A percentile compares a stretch with the other conserved stretches of the same genome.
Evolutionary conservation across 2,797 vertebrate species (phyloP).

Genomic region (Crocidura indochinensis): DNA sequence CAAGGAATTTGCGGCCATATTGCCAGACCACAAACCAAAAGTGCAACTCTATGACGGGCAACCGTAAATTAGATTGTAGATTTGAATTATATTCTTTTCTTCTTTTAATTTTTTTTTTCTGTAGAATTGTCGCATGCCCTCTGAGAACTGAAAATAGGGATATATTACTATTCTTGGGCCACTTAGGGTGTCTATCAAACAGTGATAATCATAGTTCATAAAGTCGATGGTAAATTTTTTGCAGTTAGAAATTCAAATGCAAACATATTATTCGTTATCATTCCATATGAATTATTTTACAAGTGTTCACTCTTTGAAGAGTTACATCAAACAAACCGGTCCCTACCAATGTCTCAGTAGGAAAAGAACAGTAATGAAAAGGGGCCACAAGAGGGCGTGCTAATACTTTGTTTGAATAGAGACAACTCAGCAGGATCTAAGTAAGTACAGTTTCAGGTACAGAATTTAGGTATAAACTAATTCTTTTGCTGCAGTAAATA

Average conservation of each 20-base stretch:
- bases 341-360: too few relatives aligned
- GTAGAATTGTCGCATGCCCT: neutral
- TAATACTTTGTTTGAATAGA: slow-evolving; percentile 67
- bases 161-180: slow-evolving; percentile 57
- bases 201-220: slow-evolving; percentile 35
- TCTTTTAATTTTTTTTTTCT: neutral
- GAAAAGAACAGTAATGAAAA: slow-evolving; percentile 41
- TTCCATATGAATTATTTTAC: slow-evolving; percentile 42
- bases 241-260: slow-evolving; percentile 25
- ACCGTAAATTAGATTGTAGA: neutral
- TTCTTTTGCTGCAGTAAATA: neutral
- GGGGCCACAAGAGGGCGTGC: slow-evolving; percentile 64
- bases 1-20: slow-evolving; percentile 10
- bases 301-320: too few relatives aligned
- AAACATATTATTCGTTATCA: slow-evolving; percentile 21
- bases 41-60: neutral
- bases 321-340: too few relatives aligned
- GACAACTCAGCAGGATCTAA: neutral
- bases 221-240: slow-evolving; percentile 4
- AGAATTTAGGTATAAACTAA: neutral
- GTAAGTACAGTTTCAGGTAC: neutral
- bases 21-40: neutral
- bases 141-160: slow-evolving; percentile 18
- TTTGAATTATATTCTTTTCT: slow-evolving; percentile 37
- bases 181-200: slow-evolving; percentile 1